Evolutionary conservation across 1,140 invertebrate genomes (phyloP), one percentile per base, ranked within the genome.

Genomic region (Trigoniulus corallinus): DNA sequence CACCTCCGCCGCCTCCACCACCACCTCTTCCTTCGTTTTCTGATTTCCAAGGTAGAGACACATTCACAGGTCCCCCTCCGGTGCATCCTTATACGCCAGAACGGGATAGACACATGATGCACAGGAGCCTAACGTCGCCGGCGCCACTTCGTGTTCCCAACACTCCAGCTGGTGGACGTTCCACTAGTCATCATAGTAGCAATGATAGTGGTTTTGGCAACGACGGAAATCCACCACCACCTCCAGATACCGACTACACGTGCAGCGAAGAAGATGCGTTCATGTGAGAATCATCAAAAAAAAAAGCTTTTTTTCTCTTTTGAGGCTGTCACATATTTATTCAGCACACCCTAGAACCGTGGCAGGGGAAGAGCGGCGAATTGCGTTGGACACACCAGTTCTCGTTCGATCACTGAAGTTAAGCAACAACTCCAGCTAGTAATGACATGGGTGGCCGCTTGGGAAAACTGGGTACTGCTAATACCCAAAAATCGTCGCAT

Each of bases 201-300:
- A 89, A 88, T 66, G 86, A 89, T 67, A 88, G 84, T 58, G 86
- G 85, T 23, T 88, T 89, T 62, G 86, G 84, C 59, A 89, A 88
- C 60, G 87, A 87, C 61, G 12, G 12, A 39, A 39, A 39, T 39
- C 37, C 37, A 18, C 37, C 12, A 13, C 12, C 37, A 39, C 37
- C 37, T 39, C 12, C 37, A 12, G 37, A 18, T 39, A 18, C 37
- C n/a, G n/a, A n/a, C n/a, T n/a, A n/a, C n/a, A n/a, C n/a, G n/a
- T n/a, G n/a, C n/a, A n/a, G n/a, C n/a, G n/a, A n/a, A n/a, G n/a
- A n/a, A n/a, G n/a, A n/a, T n/a, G n/a, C n/a, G n/a, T n/a, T n/a
- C n/a, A n/a, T n/a, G n/a, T n/a, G n/a, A n/a, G n/a, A n/a, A n/a
- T n/a, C n/a, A n/a, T n/a, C n/a, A n/a, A n/a, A n/a, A n/a, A n/a